phyloP scores from a whole-genome alignment of 2,888 invertebrate genomes.

The Sacculina carcini region DNA sequence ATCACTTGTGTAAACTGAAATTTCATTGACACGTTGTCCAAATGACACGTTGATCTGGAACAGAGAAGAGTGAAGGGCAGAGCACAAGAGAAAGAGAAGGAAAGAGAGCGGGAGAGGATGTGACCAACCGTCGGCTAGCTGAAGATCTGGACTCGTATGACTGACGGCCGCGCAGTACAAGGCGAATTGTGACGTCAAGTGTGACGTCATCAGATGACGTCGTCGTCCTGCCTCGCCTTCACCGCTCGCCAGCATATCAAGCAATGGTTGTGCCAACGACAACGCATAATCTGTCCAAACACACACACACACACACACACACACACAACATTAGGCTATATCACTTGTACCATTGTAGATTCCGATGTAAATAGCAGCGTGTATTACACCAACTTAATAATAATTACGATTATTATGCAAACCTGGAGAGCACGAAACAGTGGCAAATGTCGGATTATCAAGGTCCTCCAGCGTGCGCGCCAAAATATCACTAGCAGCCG shows the following conservation, averaged over 20 bases:
- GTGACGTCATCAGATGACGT: slow-evolving; percentile 14
- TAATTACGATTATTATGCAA: too few relatives aligned
- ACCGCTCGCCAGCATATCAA: neutral
- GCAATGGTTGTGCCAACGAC: neutral
- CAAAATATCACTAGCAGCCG: slow-evolving; percentile 26
- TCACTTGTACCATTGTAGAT: too few relatives aligned
- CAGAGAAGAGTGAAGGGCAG: too few relatives aligned
- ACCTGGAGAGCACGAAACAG: slow-evolving; percentile 35
- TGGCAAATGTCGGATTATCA: slow-evolving; percentile 38
- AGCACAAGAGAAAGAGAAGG: too few relatives aligned
- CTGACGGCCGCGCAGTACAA: slow-evolving; percentile 25
- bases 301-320: neutral
- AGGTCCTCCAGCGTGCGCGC: slow-evolving; percentile 30
- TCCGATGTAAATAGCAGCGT: too few relatives aligned
- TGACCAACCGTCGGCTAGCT: slow-evolving; percentile 20
- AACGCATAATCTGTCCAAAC: neutral
- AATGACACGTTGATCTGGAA: too few relatives aligned
- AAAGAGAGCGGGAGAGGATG: neutral
- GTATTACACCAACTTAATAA: too few relatives aligned
- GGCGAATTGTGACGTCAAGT: slow-evolving; percentile 21
- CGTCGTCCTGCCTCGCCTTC: neutral
- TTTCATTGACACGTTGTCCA: too few relatives aligned
- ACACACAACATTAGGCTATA: too few relatives aligned
- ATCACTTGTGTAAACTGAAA: too few relatives aligned
- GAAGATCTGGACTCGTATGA: slow-evolving; percentile 22